Base-by-base conservation (phyloP, 2,797 vertebrate species). In the Myripristis jacobus region DNA sequence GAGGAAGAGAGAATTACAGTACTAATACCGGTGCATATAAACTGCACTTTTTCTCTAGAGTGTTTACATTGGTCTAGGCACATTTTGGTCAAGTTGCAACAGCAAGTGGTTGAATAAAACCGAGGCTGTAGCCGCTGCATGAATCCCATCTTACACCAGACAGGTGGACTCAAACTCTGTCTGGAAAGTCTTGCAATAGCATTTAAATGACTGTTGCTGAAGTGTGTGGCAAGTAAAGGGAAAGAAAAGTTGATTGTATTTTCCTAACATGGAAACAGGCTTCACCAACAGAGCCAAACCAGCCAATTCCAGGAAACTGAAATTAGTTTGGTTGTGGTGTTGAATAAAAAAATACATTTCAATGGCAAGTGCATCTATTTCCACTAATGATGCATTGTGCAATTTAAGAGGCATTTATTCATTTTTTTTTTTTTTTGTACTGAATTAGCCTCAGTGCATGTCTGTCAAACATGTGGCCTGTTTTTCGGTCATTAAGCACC, bases 101-200 rank as follows among this genome's bases (percentile, higher is more conserved):
- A 85, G 79, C 87, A 80, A 47, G 81, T 36, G 85, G 88, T 89
- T 81, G 79, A 88, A 90, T 84, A 60, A 90, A 89, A 76, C 77
- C 80, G 81, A 41, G 88, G 85, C 75, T 77, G 80, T 66, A 67
- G 88, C 78, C 76, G 56, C 80, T 74, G 85, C 71, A 82, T 73
- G 73, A 76, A 67, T 84, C 83, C 73, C 54, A 63, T 81, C 73
- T 77, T 24, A 57, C 57, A 81, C 77, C 85, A 90, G 88, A 86
- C 92, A 94, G 92, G 88, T 93, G 91, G 87, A 92, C 78, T 73
- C 79, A 87, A 71, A 77, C 73, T 80, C 69, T 79, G 84, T 91
- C 88, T 90, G 88, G 92, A 92, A 92, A 85, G 69, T 84, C 58
- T 70, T 65, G 65, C 65, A 83, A 25, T 44, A 66, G 60, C 58